Percentiles rank a stretch among this genome's conserved stretches.
phyloP scores from a whole-genome alignment of 2,113 vertebrate genomes.

The Rhinoderma darwinii region DNA sequence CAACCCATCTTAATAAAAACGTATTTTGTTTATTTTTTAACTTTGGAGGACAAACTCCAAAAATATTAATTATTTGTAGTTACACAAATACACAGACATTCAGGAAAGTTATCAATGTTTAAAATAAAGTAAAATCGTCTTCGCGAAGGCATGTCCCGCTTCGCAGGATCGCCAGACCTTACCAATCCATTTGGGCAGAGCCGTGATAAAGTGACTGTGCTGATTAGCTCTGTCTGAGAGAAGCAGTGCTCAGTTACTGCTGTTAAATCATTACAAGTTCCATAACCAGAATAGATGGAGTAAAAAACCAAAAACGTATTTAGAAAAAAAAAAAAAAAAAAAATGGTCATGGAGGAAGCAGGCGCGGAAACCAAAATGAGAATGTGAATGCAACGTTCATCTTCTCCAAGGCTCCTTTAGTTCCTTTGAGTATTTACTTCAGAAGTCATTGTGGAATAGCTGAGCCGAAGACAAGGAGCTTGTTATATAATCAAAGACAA shows the following conservation, averaged over 20 bases:
- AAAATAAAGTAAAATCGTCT: not conserved
- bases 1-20: not conserved
- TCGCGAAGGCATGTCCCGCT: not conserved
- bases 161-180: not conserved
- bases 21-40: not conserved
- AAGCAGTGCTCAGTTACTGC: not conserved
- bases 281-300: not conserved
- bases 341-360: not conserved
- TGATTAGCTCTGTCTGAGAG: not conserved
- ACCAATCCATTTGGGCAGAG: not conserved
- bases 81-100: not conserved
- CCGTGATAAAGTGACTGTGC: conserved; percentile 50
- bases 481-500: conserved; percentile 6
- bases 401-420: not conserved
- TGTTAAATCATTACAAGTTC: conserved; percentile 8
- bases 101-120: not conserved
- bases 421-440: not conserved
- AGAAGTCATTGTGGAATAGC: not conserved
- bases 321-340: not conserved
- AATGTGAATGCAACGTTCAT: conserved; percentile 10
- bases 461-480: not conserved
- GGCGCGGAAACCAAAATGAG: not conserved
- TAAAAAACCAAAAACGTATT: conserved; percentile 12
- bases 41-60: not conserved
- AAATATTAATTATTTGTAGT: not conserved